A percentile compares a stretch with the other conserved stretches of the same genome.
Conservation (phyloP, 1,140 invertebrate genomes). For the Himalopsyche phryganea region DNA sequence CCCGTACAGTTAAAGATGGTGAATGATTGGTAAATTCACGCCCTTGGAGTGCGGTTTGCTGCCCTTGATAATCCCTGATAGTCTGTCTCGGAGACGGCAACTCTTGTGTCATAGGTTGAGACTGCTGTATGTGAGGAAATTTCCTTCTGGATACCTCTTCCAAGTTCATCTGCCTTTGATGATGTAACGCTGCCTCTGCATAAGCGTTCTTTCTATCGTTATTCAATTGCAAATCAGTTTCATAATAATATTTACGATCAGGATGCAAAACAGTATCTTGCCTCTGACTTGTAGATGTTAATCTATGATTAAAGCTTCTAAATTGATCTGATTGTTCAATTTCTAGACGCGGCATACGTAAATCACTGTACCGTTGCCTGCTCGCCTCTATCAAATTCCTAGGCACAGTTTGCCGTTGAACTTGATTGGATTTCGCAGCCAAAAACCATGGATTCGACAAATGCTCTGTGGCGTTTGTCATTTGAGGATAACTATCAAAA, state of each 20-base stretch:
- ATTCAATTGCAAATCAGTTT: neutral
- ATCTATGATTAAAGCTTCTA: constrained; percentile 9
- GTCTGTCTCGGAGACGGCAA: constrained; percentile 2
- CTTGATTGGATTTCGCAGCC: constrained; percentile 8
- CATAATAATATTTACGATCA: constrained; percentile 23
- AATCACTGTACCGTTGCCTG: constrained; percentile 18
- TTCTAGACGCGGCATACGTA: constrained; percentile 12
- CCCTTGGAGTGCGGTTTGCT: neutral
- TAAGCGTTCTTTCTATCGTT: constrained; percentile 5
- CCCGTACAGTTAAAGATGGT: constrained; percentile 9
- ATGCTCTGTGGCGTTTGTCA: constrained; percentile 2
- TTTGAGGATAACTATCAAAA: constrained; percentile 13
- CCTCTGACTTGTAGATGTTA: constrained; percentile 13
- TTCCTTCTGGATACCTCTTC: constrained; percentile 20
- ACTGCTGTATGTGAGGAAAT: constrained; percentile 9
- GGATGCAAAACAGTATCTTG: neutral
- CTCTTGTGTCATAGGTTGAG: neutral
- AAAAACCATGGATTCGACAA: constrained; percentile 26
- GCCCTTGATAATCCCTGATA: constrained; percentile 11
- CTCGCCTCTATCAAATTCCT: constrained; percentile 8
- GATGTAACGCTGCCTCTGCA: neutral
- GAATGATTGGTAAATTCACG: constrained; percentile 15
- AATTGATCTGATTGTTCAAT: constrained; percentile 10
- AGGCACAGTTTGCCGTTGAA: constrained; percentile 1
- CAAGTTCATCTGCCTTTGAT: constrained; percentile 8